These are phyloP conservation scores for Calliopum simillimum DNA, from an alignment of 2,888 invertebrate species.

Conservation along the genomic window DNA sequence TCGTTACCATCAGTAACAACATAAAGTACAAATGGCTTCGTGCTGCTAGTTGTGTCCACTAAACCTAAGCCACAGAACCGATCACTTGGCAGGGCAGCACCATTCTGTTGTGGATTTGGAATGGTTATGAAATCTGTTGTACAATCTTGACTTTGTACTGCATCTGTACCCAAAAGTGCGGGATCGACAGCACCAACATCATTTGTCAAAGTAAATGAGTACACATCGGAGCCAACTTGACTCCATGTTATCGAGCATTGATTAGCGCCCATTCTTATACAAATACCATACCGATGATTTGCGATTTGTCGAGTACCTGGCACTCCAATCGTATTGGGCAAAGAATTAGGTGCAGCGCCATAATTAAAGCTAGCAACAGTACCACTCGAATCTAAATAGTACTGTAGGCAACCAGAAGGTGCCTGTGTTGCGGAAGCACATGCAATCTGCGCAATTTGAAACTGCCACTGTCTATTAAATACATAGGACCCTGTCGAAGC, in stretches of 20 bases:
- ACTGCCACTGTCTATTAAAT: constrained; percentile 79
- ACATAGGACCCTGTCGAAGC: constrained; percentile 73
- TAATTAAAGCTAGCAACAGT: constrained; percentile 83
- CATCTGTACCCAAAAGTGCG: constrained; percentile 72
- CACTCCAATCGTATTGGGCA: constrained; percentile 69
- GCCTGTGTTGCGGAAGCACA: constrained; percentile 80
- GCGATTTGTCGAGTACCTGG: constrained; percentile 79
- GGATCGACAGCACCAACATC: constrained; percentile 76
- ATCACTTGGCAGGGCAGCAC: constrained; percentile 70
- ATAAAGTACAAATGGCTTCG: constrained; percentile 78
- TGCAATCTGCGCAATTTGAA: constrained; percentile 78
- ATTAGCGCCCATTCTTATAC: constrained; percentile 79
- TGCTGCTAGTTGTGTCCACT: constrained; percentile 72
- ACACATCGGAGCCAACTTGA: constrained; percentile 69
- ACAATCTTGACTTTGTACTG: constrained; percentile 73
- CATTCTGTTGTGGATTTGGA: constrained; percentile 73
- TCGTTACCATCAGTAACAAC: constrained; percentile 77
- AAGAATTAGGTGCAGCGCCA: constrained; percentile 73
- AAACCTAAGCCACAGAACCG: constrained; percentile 83
- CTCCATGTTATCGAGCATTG: constrained; percentile 80
- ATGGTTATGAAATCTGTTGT: constrained; percentile 81
- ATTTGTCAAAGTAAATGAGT: constrained; percentile 78
- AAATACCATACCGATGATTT: constrained; percentile 81
- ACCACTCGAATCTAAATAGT: constrained; percentile 74
- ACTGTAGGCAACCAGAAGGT: constrained; percentile 83